Evolutionary conservation across 2,113 vertebrate species (phyloP).

Genomic region (Actinemys pallida): DNA sequence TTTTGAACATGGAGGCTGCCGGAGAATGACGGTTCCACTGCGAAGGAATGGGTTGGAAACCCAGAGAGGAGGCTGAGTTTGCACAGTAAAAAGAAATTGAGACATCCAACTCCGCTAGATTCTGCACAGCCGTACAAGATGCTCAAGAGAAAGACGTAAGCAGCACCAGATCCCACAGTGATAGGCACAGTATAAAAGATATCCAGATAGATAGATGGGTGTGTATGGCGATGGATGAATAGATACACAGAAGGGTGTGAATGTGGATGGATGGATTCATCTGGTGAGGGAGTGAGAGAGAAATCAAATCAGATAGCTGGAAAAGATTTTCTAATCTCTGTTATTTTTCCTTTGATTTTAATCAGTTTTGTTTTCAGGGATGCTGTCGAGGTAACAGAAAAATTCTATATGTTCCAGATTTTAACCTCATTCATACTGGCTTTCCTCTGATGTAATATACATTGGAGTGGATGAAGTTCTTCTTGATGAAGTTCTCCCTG

Average conservation of each 20-base stretch:
- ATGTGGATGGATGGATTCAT: not conserved
- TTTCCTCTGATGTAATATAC: not conserved
- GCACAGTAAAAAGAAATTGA: not conserved
- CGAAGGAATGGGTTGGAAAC: not conserved
- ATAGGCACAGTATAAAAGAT: not conserved
- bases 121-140: not conserved
- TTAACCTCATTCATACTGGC: not conserved
- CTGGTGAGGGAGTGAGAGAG: not conserved
- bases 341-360: not conserved
- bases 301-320: not conserved
- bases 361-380: not conserved
- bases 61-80: not conserved
- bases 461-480: not conserved
- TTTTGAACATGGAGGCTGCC: not conserved
- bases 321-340: not conserved
- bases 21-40: not conserved
- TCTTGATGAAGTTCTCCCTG: not conserved
- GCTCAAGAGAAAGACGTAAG: not conserved
- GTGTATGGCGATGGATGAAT: not conserved
- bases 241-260: not conserved
- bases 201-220: no score
- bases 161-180: not conserved
- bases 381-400: not conserved
- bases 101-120: not conserved
- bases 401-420: not conserved